Percentiles rank a stretch among this genome's conserved stretches.
Conservation (phyloP, 1,140 invertebrate genomes). For the Euura lappo region DNA sequence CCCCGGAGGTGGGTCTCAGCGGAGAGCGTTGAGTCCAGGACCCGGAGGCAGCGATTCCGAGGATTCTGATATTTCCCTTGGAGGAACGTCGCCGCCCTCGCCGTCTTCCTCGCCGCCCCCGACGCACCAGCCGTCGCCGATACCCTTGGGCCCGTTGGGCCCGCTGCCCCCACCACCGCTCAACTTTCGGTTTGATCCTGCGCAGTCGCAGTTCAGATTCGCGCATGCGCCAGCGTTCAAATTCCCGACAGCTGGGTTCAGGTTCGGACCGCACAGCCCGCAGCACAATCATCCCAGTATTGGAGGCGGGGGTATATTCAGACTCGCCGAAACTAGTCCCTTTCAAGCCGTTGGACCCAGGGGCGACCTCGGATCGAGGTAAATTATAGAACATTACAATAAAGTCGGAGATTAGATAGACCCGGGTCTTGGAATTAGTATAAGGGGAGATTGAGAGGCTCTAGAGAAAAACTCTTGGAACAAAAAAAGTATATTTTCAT, state of each 20-base stretch:
- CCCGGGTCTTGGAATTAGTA: too few relatives aligned
- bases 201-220: conserved; percentile 55
- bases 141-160: conserved; percentile 43
- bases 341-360: conserved; percentile 58
- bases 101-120: conserved; percentile 54
- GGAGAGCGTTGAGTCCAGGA: conserved; percentile 51
- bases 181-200: conserved; percentile 57
- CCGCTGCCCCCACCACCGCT: conserved; percentile 52
- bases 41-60: conserved; percentile 54
- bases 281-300: conserved; percentile 57
- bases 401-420: too few relatives aligned
- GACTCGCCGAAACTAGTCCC: conserved; percentile 56
- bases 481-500: too few relatives aligned
- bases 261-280: conserved; percentile 55
- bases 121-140: conserved; percentile 50
- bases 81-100: conserved; percentile 55
- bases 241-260: conserved; percentile 53
- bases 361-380: conserved; percentile 57
- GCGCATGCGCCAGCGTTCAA: conserved; percentile 54
- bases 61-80: conserved; percentile 57
- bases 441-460: too few relatives aligned
- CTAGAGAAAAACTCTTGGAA: too few relatives aligned
- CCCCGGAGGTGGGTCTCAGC: conserved; percentile 45
- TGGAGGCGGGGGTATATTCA: conserved; percentile 52
- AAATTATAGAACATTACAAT: conserved; percentile 15